Evolutionary conservation across 2,888 invertebrate species (phyloP), one percentile per base, ranked within the genome.

Genomic region (Temnothorax unifasciatus): DNA sequence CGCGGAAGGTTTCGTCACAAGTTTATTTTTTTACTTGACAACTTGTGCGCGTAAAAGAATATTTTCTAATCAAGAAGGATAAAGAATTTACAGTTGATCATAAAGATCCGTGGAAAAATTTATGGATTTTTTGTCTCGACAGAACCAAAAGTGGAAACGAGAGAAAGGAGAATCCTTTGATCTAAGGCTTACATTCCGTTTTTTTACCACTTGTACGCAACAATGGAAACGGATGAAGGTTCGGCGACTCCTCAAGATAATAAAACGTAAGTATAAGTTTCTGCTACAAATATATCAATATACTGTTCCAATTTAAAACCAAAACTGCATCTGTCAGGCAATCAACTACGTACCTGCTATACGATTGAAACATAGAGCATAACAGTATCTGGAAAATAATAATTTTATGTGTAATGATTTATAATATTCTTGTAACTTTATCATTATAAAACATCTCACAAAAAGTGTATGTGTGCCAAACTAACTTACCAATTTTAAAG

Each of bases 151-250:
- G 29, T 29, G 29, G 34, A 63, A 11, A 41, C 3, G 18, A 18
- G 18, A 18, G 13, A 18, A 3, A 59, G 13, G 18, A 5, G 59
- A 29, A 41, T 21, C 5, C 3, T 25, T 41, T 44, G 5, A 41
- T 82, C 79, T 84, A 64, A 68, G 50, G 52, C 77, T 47, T 13
- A 34, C 3, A 6, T 52, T 74, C 34, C 34, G 34, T 34, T 59
- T 41, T 9, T 77, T 83, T 59, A 50, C n/a, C 52, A 21, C 29
- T 68, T 29, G 66, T 52, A 25, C 50, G 18, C 11, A 77, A 85
- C 71, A 11, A 90, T 90, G 90, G 90, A 90, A 77, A 66, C 83
- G 63, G 57, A 79, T 54, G 79, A 82, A 15, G 81, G 63, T 74
- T 85, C 85, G 8, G 54, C 73, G 18, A 81, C 63, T 34, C 75